Percentiles rank a stretch among this genome's conserved stretches.
Conservation (phyloP, 2,888 invertebrate genomes). For the Pseudococcus viburni region DNA sequence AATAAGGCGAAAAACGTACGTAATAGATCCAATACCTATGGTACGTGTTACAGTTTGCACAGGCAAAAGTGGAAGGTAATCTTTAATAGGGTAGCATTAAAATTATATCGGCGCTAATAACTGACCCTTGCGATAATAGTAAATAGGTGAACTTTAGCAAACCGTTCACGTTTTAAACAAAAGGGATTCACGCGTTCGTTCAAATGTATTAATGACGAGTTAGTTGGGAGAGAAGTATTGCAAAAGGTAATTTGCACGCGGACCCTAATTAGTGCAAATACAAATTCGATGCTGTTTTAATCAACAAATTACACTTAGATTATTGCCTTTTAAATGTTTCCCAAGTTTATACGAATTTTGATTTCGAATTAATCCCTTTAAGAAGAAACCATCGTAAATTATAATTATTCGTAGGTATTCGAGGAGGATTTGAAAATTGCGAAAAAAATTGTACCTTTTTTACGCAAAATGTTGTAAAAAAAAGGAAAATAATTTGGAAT, state of each 20-base stretch:
- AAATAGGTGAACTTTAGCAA: constrained; percentile 29
- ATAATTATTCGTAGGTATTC: neutral
- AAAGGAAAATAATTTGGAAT: too few species aligned
- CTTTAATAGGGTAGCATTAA: constrained; percentile 26
- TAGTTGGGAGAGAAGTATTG: constrained; percentile 31
- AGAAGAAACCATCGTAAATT: too few species aligned
- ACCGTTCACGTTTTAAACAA: constrained; percentile 38
- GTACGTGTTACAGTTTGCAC: neutral
- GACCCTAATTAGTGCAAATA: constrained; percentile 41
- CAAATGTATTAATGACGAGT: constrained; percentile 44
- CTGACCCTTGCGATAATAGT: constrained; percentile 28
- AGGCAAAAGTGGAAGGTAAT: neutral
- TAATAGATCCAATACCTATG: neutral
- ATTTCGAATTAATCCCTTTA: neutral
- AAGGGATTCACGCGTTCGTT: constrained; percentile 12
- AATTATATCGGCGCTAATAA: constrained; percentile 42
- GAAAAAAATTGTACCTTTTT: too few species aligned
- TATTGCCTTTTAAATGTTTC: constrained; percentile 24
- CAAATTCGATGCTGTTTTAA: constrained; percentile 34
- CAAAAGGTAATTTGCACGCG: constrained; percentile 44
- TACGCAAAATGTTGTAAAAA: too few species aligned
- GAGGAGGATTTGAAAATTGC: too few species aligned
- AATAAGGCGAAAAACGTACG: neutral
- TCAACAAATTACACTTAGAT: constrained; percentile 29
- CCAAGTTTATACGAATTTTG: neutral